Base-by-base conservation (phyloP, 2,797 vertebrate genomes). In the Chiroxiphia lanceolata region DNA sequence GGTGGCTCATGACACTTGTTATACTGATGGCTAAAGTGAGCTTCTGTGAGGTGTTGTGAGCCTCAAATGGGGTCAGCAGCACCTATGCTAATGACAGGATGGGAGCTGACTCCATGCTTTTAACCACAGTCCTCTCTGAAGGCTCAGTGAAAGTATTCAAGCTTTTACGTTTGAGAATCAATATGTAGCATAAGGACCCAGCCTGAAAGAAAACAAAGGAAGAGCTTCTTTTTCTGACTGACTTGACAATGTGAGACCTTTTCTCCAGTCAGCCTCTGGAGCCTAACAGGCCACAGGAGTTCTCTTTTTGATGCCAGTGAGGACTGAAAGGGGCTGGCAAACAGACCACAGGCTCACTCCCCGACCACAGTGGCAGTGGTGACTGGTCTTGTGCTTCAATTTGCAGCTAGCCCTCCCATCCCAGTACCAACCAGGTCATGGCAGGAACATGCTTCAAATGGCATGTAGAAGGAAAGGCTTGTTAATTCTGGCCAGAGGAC, bases 331-430 rank as follows among this genome's bases (percentile, higher is more conserved):
- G 5, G 4, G 10, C 57, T 54, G 50, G 26, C 36, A 89, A 23
- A 17, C 6, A 38, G 42, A 89, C 11, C 44, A 34, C 44, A 48
- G 69, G 36, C 26, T 75, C 45, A 14, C 19, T 26, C 22, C 25
- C 20, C 0, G 0, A 20, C 34, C 33, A 36, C 11, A 67, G 40
- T 26, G 42, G 6, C 53, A n/a, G 12, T 8, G 31, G 44, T 33
- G 50, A 84, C 33, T 11, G 33, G 38, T 57, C 59, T 76, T 3
- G 2, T 19, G n/a, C 72, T 84, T 47, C 59, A 64, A 16, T 29
- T 12, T n/a, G 23, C 64, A 65, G 4, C 15, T 26, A 57, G 13
- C 2, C 13, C 36, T 87, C 29, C 23, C 61, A 78, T 29, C 15
- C 22, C 14, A 6, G 19, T 36, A 51, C 17, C 74, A 57, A 78